These are phyloP conservation scores for Eupithecia pulchellata DNA, from an alignment of 2,888 invertebrate species.

Conservation along the genomic window DNA sequence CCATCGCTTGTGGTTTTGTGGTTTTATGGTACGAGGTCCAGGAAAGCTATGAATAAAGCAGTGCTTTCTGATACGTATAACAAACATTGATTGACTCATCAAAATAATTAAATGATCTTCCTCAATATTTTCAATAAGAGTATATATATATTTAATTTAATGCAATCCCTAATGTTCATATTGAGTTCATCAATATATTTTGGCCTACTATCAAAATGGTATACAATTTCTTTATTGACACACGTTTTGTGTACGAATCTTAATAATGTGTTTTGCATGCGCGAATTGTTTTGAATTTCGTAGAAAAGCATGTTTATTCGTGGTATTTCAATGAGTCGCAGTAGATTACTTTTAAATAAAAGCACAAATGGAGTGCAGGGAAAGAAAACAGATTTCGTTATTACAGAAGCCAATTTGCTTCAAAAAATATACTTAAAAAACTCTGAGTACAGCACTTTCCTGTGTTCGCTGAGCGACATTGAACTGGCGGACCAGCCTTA, in stretches of 20 bases:
- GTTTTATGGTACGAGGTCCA: not conserved
- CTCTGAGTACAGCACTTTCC: not conserved
- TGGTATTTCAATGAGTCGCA: not conserved
- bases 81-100: too few relatives aligned
- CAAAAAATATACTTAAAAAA: not conserved
- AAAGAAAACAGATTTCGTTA: not conserved
- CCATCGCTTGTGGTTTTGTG: not conserved
- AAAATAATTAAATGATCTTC: not conserved
- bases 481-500: not conserved
- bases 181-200: too few relatives aligned
- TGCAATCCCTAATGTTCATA: too few relatives aligned
- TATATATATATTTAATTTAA: too few relatives aligned
- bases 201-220: not conserved
- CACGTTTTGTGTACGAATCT: too few relatives aligned
- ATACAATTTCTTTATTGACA: not conserved
- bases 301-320: not conserved
- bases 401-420: not conserved
- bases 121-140: not conserved
- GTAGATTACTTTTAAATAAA: not conserved
- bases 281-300: conserved; percentile 1
- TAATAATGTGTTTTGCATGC: conserved; percentile 34
- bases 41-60: not conserved
- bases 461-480: not conserved
- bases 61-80: not conserved
- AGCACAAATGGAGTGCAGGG: not conserved